These are phyloP conservation scores for Talpa occidentalis DNA, from an alignment of 2,113 vertebrate species.

Conservation along the genomic window DNA sequence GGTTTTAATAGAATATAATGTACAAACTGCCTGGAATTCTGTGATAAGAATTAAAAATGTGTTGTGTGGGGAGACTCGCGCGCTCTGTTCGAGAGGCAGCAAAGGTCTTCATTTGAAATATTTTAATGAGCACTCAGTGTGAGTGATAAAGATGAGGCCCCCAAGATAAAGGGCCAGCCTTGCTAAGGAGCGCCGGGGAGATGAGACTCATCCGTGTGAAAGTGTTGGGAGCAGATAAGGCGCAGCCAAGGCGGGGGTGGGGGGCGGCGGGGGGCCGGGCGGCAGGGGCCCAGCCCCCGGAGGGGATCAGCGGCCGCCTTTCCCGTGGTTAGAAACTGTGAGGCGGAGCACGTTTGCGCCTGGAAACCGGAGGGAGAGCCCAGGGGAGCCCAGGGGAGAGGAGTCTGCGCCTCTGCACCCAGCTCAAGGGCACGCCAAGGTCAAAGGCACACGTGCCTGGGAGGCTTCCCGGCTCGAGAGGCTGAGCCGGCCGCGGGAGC, in stretches of 20 bases:
- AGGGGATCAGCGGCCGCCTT: too few species aligned
- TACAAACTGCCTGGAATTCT: constrained; percentile 83
- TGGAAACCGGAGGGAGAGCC: accelerated
- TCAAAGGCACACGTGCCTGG: background rate
- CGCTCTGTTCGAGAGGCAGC: constrained; percentile 64
- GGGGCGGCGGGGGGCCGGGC: background rate
- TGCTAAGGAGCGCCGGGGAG: constrained; percentile 54
- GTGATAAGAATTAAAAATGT: constrained; percentile 82
- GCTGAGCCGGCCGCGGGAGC: too few species aligned
- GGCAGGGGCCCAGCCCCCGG: too few species aligned
- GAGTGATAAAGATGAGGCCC: constrained; percentile 74
- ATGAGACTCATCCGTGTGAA: constrained; percentile 77
- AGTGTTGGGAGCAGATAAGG: constrained; percentile 40
- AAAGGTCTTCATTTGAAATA: constrained; percentile 84
- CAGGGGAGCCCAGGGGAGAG: accelerated
- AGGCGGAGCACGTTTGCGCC: accelerated
- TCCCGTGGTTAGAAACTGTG: background rate
- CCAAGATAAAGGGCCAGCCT: background rate
- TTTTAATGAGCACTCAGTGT: constrained; percentile 82
- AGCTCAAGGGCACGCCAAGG: background rate
- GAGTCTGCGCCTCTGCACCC: background rate
- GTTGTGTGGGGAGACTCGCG: constrained; percentile 42
- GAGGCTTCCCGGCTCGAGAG: background rate
- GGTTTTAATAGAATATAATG: constrained; percentile 86
- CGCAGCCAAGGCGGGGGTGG: accelerated